Conservation (phyloP, 1,140 invertebrate genomes). For the Papilio helenus region DNA sequence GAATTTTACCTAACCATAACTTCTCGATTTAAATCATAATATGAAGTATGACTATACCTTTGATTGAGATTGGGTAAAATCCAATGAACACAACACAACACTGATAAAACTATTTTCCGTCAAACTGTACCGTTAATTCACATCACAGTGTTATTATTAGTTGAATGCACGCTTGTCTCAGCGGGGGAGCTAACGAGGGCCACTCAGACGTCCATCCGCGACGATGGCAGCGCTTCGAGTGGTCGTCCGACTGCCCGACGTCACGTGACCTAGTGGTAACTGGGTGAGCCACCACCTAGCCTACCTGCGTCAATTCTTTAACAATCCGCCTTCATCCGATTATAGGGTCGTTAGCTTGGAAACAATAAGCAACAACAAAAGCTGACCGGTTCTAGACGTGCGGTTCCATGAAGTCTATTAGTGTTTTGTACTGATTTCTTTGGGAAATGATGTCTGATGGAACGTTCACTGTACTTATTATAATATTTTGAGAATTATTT, state of each 20-base stretch:
- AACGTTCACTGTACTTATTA: background rate
- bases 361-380: slow-evolving; percentile 34
- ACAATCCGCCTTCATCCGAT: slow-evolving; percentile 28
- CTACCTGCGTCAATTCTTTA: slow-evolving; percentile 48
- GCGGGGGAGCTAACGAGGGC: slow-evolving; percentile 33
- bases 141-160: slow-evolving; percentile 40
- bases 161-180: slow-evolving; percentile 19
- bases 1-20: background rate
- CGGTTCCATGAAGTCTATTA: slow-evolving; percentile 17
- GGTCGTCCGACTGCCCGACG: slow-evolving; percentile 29
- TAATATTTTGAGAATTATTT: background rate
- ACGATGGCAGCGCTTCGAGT: slow-evolving; percentile 36
- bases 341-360: slow-evolving; percentile 31
- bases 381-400: background rate
- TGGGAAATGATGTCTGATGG: background rate
- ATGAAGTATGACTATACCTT: slow-evolving; percentile 5
- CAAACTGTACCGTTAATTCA: slow-evolving; percentile 35
- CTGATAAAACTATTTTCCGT: slow-evolving; percentile 23
- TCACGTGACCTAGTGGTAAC: slow-evolving; percentile 49
- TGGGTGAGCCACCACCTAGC: slow-evolving; percentile 41
- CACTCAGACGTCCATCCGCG: slow-evolving; percentile 35
- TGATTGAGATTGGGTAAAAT: background rate
- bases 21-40: background rate
- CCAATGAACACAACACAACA: slow-evolving; percentile 32
- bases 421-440: background rate